Percentiles rank a stretch among this genome's conserved stretches.
Conservation (phyloP, 2,113 vertebrate species). For the Zosterops pallidus region DNA sequence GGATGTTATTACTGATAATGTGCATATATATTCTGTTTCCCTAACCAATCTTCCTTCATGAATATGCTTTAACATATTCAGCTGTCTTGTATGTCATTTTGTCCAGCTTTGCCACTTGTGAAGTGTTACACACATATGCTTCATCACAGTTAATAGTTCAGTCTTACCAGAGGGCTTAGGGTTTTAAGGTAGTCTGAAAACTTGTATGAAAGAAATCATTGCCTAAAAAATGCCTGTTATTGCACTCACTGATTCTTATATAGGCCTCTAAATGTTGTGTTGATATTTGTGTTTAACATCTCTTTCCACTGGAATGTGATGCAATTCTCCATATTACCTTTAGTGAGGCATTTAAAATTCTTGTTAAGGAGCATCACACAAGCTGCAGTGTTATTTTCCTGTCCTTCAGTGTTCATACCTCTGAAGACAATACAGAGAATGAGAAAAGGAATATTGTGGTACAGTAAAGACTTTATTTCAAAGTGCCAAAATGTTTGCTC, state of each 20-base stretch:
- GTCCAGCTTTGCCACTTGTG: slow-evolving; percentile 31
- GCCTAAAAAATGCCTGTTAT: neutral
- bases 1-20: slow-evolving; percentile 17
- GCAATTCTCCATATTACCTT: neutral
- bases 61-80: slow-evolving; percentile 43
- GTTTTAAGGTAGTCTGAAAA: slow-evolving; percentile 44
- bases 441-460: neutral
- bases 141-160: slow-evolving; percentile 15
- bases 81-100: slow-evolving; percentile 51
- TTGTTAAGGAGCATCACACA: neutral
- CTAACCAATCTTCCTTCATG: slow-evolving; percentile 31
- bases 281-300: neutral
- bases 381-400: neutral
- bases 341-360: neutral
- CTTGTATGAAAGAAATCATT: neutral
- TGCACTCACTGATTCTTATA: neutral
- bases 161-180: neutral
- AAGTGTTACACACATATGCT: slow-evolving; percentile 25
- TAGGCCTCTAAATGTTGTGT: neutral
- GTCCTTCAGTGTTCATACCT: neutral
- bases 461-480: neutral
- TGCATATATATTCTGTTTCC: slow-evolving; percentile 26
- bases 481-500: neutral
- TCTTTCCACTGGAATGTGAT: neutral
- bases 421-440: neutral